phyloP scores from a whole-genome alignment of 2,797 vertebrate species.

The Vireo griseus region DNA sequence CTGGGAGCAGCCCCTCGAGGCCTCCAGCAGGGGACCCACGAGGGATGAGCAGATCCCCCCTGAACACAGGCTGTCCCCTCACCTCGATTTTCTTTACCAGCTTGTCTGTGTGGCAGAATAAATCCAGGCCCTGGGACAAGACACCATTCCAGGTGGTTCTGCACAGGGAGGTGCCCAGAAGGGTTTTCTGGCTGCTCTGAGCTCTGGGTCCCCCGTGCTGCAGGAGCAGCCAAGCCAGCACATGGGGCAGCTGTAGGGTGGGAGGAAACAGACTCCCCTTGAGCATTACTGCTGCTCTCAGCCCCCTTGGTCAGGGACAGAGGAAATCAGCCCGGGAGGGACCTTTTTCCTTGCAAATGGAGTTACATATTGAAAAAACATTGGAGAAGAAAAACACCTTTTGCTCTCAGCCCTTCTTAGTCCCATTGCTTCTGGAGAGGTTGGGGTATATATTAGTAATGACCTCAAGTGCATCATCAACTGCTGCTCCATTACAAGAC shows the following conservation, averaged over 20 bases:
- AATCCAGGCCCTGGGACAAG: not conserved
- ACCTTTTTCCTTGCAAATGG: not conserved
- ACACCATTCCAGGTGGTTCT: too few species aligned
- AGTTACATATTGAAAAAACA: not conserved
- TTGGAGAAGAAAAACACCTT: not conserved
- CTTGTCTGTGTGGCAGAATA: not conserved
- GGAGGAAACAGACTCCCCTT: not conserved
- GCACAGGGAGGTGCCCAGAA: not conserved
- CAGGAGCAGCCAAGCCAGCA: not conserved
- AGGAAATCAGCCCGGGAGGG: not conserved
- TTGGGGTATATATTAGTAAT: not conserved
- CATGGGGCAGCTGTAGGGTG: not conserved
- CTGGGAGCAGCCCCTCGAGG: not conserved
- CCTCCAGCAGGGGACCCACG: fast-evolving
- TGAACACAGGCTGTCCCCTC: too few species aligned
- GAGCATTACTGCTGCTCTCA: not conserved
- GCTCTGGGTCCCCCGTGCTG: not conserved
- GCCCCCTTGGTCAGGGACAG: not conserved
- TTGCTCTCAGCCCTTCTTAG: not conserved
- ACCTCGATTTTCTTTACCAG: not conserved
- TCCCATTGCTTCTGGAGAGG: not conserved
- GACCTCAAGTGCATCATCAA: not conserved
- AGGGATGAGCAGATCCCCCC: not conserved
- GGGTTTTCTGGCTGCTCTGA: not conserved
- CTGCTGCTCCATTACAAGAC: not conserved